Evolutionary conservation across 2,797 vertebrate species (phyloP).

Genomic region (Lepidocolaptes lacrymiger): DNA sequence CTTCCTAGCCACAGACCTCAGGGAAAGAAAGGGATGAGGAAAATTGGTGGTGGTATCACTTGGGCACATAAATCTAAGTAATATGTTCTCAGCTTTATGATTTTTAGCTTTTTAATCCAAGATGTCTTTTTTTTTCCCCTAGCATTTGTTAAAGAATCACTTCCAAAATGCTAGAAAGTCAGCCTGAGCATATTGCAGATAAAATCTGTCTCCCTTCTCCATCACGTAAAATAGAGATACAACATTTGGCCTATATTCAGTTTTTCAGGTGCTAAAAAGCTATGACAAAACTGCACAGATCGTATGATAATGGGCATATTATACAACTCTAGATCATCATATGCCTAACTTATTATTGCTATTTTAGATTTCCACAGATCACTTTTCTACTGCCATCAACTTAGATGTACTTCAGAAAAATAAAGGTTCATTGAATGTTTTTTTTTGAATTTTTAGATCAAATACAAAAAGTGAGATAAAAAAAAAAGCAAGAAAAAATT

Average conservation of each 20-base stretch:
- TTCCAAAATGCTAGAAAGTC: slow-evolving; percentile 70
- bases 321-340: slow-evolving; percentile 64
- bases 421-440: neutral
- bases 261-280: slow-evolving; percentile 70
- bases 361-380: slow-evolving; percentile 41
- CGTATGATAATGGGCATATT: slow-evolving; percentile 69
- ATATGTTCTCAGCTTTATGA: slow-evolving; percentile 52
- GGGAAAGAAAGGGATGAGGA: neutral
- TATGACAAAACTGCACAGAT: slow-evolving; percentile 68
- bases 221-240: slow-evolving; percentile 64
- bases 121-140: neutral
- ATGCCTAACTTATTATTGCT: slow-evolving; percentile 65
- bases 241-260: slow-evolving; percentile 69
- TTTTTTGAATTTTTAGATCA: neutral
- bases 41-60: neutral
- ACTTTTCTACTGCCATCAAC: slow-evolving; percentile 1
- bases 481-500: fast-evolving
- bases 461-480: neutral
- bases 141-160: slow-evolving; percentile 67
- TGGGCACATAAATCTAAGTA: slow-evolving; percentile 49
- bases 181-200: slow-evolving; percentile 70
- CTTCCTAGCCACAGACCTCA: neutral
- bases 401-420: neutral
- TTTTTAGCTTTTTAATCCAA: slow-evolving; percentile 64
- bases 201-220: slow-evolving; percentile 68